Percentiles rank a stretch among this genome's conserved stretches.
Conservation (phyloP, 2,888 invertebrate genomes). For the Ariolimax columbianus region DNA sequence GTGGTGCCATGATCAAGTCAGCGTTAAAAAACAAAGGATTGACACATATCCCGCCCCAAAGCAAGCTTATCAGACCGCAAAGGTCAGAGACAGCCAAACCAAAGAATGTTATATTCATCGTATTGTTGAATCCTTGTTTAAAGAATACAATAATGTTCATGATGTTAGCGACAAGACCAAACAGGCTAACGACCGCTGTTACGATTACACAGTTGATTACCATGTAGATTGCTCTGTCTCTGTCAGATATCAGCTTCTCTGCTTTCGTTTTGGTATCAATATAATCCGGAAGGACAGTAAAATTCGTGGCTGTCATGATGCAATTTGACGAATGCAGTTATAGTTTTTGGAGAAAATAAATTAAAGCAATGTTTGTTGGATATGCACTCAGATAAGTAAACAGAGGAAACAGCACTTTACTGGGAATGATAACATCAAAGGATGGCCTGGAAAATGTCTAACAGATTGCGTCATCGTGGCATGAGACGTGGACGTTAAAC, state of each 20-base stretch:
- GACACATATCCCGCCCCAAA: background rate
- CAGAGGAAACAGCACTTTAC: no score
- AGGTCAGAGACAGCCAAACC: conserved; percentile 13
- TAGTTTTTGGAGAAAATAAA: no score
- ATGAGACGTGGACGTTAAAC: no score
- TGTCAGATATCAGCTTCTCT: no score
- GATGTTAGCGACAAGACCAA: background rate
- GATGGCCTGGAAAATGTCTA: no score
- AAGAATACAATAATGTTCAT: background rate
- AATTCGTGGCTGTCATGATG: no score
- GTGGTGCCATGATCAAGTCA: background rate
- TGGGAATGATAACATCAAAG: no score
- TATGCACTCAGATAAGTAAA: no score
- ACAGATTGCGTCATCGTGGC: no score
- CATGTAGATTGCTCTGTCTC: background rate
- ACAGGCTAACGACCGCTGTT: background rate
- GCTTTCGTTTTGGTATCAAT: background rate
- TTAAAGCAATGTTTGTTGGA: no score
- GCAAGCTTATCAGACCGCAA: background rate
- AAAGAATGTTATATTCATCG: conserved; percentile 9
- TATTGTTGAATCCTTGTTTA: background rate
- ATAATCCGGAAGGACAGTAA: no score
- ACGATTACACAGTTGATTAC: background rate
- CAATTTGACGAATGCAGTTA: no score
- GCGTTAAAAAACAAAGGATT: background rate